Evolutionary conservation across 1,140 invertebrate species (phyloP).

Genomic region (Lucilia sericata): DNA sequence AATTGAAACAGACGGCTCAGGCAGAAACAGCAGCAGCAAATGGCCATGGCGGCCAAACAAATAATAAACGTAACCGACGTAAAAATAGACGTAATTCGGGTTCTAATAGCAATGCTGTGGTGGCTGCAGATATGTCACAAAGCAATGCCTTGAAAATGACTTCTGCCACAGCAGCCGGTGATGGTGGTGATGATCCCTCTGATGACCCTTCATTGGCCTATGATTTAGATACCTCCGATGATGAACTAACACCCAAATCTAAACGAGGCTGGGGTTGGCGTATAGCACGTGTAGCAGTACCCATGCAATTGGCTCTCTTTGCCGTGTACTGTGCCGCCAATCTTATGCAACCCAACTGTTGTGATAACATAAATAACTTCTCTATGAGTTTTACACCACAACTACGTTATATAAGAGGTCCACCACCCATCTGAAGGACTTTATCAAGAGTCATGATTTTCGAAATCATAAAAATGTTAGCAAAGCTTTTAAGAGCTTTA

Average conservation of each 20-base stretch:
- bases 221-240: slow-evolving; percentile 56
- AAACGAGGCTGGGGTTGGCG: slow-evolving; percentile 79
- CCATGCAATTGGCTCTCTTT: slow-evolving; percentile 85
- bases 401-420: slow-evolving; percentile 85
- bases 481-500: not conserved
- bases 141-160: not conserved
- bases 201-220: slow-evolving; percentile 62
- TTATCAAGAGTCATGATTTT: not conserved
- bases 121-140: not conserved
- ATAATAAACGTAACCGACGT: slow-evolving; percentile 12
- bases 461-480: not conserved
- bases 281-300: slow-evolving; percentile 80
- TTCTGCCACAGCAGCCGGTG: slow-evolving; percentile 41
- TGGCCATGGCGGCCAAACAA: slow-evolving; percentile 31
- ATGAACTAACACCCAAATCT: slow-evolving; percentile 69
- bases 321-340: slow-evolving; percentile 85
- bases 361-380: slow-evolving; percentile 86
- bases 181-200: slow-evolving; percentile 58
- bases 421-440: slow-evolving; percentile 81
- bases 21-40: slow-evolving; percentile 41
- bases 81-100: slow-evolving; percentile 27
- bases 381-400: slow-evolving; percentile 85
- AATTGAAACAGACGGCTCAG: not conserved
- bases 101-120: not conserved
- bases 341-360: slow-evolving; percentile 84